Conservation (phyloP, 2,888 invertebrate species). For the Epirrhoe alternata region DNA sequence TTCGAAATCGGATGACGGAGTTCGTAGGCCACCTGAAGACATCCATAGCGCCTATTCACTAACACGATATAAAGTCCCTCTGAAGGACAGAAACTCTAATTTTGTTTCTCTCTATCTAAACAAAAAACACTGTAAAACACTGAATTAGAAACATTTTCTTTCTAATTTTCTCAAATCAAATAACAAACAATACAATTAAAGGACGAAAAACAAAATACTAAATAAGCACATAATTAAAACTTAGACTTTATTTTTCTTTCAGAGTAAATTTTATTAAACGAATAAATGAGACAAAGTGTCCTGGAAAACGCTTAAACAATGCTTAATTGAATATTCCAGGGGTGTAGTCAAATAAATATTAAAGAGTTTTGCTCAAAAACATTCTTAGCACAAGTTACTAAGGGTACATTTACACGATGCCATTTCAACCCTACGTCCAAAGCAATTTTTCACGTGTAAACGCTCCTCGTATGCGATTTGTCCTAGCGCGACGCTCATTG, state of each 20-base stretch:
- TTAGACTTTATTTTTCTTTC: slow-evolving; percentile 5
- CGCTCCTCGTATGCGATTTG: too few relatives aligned
- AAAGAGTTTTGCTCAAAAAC: slow-evolving; percentile 1
- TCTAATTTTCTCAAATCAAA: neutral
- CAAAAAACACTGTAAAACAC: neutral
- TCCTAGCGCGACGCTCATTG: too few relatives aligned
- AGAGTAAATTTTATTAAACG: slow-evolving; percentile 15
- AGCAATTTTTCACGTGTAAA: too few relatives aligned
- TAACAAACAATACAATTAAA: neutral
- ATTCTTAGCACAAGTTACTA: neutral
- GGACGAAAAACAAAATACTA: neutral
- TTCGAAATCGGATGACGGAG: too few relatives aligned
- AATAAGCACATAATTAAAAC: slow-evolving; percentile 16
- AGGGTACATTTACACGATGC: too few relatives aligned
- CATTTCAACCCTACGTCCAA: too few relatives aligned
- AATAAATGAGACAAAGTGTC: slow-evolving; percentile 25
- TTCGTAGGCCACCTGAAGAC: too few relatives aligned
- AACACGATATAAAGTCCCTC: too few relatives aligned
- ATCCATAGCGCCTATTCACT: too few relatives aligned
- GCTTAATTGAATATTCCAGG: slow-evolving; percentile 36
- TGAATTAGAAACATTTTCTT: neutral
- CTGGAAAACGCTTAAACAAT: slow-evolving; percentile 22
- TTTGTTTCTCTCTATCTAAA: too few relatives aligned
- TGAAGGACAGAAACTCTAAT: too few relatives aligned
- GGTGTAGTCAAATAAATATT: slow-evolving; percentile 27